Evolutionary conservation across 53 echinoderm and acorn worm species (phyloP).

Genomic region (Holothuria leucospilota): DNA sequence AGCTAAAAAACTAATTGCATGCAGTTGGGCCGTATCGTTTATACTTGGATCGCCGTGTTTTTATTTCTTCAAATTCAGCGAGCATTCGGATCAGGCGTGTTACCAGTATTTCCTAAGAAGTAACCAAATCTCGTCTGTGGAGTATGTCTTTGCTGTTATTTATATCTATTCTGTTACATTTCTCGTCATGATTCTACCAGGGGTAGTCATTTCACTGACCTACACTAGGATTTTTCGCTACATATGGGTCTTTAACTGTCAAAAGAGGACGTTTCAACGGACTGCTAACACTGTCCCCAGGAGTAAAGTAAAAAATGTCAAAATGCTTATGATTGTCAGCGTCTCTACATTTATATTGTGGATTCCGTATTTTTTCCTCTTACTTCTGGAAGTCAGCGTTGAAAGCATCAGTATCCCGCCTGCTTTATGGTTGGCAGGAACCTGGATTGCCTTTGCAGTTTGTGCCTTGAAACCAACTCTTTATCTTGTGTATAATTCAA

Average conservation of each 20-base stretch:
- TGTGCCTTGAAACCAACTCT: constrained; percentile 91
- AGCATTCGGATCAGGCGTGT: constrained; percentile 5
- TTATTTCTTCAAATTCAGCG: constrained; percentile 71
- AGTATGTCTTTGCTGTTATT: constrained; percentile 52
- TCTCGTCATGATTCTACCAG: constrained; percentile 73
- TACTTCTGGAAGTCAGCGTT: constrained; percentile 57
- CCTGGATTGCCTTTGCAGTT: constrained; percentile 86
- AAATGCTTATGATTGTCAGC: constrained; percentile 93
- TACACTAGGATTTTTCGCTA: constrained; percentile 83
- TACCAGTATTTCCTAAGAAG: constrained; percentile 3
- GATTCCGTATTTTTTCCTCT: constrained; percentile 85
- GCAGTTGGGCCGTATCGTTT: constrained; percentile 79
- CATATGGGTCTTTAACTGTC: constrained; percentile 84
- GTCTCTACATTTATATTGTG: constrained; percentile 82
- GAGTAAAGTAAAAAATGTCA: constrained; percentile 95
- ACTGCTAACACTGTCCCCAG: constrained; percentile 93
- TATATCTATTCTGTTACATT: constrained; percentile 69
- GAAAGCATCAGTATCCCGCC: neutral
- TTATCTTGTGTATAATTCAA: constrained; percentile 88
- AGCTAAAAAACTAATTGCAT: constrained; percentile 81
- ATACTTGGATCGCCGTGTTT: constrained; percentile 83
- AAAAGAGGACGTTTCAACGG: constrained; percentile 80
- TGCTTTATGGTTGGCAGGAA: constrained; percentile 39
- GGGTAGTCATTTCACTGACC: constrained; percentile 61
- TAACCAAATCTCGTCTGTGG: neutral